Evolutionary conservation across 1,140 invertebrate species (phyloP).

Genomic region (Eubasilissa regina): DNA sequence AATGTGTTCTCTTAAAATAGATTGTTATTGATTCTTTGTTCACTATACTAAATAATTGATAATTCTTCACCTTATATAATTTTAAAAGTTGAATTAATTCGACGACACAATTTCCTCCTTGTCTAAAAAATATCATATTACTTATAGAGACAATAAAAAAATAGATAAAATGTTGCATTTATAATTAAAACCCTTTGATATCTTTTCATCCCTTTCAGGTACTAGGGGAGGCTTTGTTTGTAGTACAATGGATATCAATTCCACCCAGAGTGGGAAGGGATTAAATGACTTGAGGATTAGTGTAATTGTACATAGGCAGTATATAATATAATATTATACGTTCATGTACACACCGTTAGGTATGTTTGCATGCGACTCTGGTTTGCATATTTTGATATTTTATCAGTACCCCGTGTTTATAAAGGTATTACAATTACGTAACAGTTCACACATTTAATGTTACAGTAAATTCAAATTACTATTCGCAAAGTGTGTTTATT

Average conservation of each 20-base stretch:
- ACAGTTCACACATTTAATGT: not conserved
- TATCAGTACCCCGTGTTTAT: not conserved
- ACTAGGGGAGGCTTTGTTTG: conserved; percentile 14
- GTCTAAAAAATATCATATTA: not conserved
- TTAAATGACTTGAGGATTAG: conserved; percentile 30
- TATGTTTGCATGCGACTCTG: conserved; percentile 3
- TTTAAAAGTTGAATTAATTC: no score
- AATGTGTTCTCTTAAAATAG: no score
- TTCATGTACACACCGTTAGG: not conserved
- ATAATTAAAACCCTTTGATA: conserved; percentile 14
- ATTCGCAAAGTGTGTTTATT: no score
- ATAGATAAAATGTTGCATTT: not conserved
- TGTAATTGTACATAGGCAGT: not conserved
- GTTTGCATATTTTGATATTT: conserved; percentile 6
- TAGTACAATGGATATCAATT: conserved; percentile 20
- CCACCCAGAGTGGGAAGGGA: not conserved
- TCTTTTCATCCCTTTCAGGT: not conserved
- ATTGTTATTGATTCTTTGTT: no score
- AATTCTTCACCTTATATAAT: no score
- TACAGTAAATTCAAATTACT: no score
- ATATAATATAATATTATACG: not conserved
- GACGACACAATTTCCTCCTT: no score
- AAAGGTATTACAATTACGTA: conserved; percentile 6
- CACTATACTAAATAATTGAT: no score
- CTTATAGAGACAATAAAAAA: not conserved